These are phyloP conservation scores for Apamea crenata DNA, from an alignment of 2,888 invertebrate species.

Conservation along the genomic window DNA sequence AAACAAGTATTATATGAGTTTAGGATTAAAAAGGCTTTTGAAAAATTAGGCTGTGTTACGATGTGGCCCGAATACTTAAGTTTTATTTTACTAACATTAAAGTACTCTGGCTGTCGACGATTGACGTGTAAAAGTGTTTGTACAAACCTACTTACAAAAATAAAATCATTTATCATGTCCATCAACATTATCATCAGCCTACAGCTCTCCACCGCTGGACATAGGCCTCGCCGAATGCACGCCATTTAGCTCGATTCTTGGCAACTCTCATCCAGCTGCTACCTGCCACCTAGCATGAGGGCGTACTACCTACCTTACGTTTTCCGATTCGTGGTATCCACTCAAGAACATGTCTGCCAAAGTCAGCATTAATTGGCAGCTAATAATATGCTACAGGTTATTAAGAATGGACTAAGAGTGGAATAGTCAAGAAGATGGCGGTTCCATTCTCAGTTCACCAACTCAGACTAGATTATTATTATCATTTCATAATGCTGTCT, in stretches of 20 bases:
- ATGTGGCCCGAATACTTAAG: background rate
- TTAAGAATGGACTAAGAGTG: background rate
- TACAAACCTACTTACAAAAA: no score
- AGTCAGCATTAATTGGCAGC: background rate
- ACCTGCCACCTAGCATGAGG: background rate
- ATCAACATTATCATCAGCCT: background rate
- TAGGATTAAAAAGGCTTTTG: conserved; percentile 4
- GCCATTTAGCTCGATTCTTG: background rate
- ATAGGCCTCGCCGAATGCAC: background rate
- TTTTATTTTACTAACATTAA: background rate
- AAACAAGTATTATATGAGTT: conserved; percentile 29
- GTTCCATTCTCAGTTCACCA: background rate
- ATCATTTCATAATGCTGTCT: background rate
- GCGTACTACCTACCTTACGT: background rate
- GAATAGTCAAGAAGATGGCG: background rate
- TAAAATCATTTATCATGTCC: no score
- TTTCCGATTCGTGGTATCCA: background rate
- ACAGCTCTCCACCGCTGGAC: background rate
- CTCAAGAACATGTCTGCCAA: background rate
- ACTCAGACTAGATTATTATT: background rate
- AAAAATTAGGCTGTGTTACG: background rate
- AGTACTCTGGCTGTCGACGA: no score
- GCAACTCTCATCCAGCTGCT: background rate
- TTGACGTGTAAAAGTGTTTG: no score
- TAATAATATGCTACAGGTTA: background rate